Conservation (phyloP, 1,140 invertebrate genomes). For the Arion vulgaris region DNA sequence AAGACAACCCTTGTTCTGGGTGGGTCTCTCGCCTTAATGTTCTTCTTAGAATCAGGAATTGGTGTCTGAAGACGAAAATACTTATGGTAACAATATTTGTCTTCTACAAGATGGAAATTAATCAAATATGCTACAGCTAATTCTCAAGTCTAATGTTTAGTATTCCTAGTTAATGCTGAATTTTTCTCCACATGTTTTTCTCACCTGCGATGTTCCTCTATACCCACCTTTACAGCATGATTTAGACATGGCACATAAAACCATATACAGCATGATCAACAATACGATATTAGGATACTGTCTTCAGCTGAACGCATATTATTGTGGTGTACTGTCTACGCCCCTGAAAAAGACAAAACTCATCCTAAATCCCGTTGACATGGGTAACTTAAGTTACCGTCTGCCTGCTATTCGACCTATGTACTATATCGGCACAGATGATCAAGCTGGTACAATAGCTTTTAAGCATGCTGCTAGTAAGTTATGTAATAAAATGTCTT, state of each 20-base stretch:
- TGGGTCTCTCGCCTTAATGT: too few species aligned
- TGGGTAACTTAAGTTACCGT: slow-evolving; percentile 15
- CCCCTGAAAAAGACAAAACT: background rate
- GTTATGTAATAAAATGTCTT: background rate
- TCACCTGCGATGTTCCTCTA: too few species aligned
- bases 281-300: slow-evolving; percentile 17
- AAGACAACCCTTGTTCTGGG: too few species aligned
- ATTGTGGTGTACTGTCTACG: slow-evolving; percentile 27
- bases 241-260: slow-evolving; percentile 7
- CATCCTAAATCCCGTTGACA: background rate
- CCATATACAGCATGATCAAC: slow-evolving; percentile 18
- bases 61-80: too few species aligned
- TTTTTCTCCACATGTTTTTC: too few species aligned
- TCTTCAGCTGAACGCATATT: slow-evolving; percentile 30
- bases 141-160: too few species aligned
- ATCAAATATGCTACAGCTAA: too few species aligned
- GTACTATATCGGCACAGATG: slow-evolving; percentile 28
- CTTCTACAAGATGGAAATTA: too few species aligned
- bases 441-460: slow-evolving; percentile 6
- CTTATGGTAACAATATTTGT: too few species aligned
- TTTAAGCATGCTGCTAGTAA: slow-evolving; percentile 22
- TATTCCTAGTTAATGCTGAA: too few species aligned
- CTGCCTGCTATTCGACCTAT: slow-evolving; percentile 26
- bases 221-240: too few species aligned
- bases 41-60: too few species aligned